Conservation (phyloP, 2,888 invertebrate species). For the Drosophila lutescens region DNA sequence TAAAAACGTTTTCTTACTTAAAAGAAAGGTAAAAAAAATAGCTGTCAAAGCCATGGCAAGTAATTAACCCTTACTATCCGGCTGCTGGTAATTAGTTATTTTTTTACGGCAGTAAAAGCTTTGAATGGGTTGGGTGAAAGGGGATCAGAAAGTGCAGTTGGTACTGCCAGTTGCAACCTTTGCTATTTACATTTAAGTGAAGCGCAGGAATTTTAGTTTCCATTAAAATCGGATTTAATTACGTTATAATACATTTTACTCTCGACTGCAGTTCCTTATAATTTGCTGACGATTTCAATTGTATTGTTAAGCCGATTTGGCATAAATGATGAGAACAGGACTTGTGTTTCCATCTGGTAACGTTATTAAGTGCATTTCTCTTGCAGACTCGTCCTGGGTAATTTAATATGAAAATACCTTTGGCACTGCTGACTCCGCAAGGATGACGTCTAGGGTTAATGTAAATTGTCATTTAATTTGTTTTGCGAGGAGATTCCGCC, state of each 20-base stretch:
- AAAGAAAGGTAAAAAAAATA: conserved; percentile 11
- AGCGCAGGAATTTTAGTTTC: background rate
- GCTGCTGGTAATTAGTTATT: conserved; percentile 16
- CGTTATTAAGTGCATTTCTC: conserved; percentile 1
- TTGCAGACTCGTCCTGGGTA: conserved; percentile 7
- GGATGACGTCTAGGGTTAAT: conserved; percentile 12
- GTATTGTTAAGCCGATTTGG: conserved; percentile 14
- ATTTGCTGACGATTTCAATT: conserved; percentile 12
- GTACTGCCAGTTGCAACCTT: background rate
- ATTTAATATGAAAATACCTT: conserved; percentile 42
- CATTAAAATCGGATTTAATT: background rate
- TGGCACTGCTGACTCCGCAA: conserved; percentile 12
- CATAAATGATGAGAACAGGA: conserved; percentile 9
- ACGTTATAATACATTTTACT: background rate
- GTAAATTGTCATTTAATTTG: conserved; percentile 40
- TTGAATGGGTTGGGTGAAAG: background rate
- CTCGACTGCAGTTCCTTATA: background rate
- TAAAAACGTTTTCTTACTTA: conserved; percentile 10
- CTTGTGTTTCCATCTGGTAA: conserved; percentile 15
- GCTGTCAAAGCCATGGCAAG: conserved; percentile 33
- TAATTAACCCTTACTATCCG: conserved; percentile 30
- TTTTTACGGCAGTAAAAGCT: conserved; percentile 8
- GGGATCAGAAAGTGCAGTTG: background rate
- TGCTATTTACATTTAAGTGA: background rate
- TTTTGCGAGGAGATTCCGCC: conserved; percentile 4